Evolutionary conservation across 2,888 invertebrate species (phyloP).

Genomic region (Sminthurinus aureus): DNA sequence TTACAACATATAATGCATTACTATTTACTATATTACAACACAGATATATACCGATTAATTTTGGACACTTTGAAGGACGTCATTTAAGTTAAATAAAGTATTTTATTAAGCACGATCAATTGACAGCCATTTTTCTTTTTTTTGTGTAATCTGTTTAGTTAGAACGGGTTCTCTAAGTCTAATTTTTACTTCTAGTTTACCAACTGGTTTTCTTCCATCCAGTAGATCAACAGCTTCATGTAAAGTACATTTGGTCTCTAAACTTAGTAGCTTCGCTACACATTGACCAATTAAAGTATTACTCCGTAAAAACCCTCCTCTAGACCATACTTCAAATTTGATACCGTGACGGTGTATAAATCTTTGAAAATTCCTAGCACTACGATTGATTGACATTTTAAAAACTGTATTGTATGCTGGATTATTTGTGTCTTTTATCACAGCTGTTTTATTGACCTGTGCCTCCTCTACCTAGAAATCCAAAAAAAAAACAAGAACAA

Average conservation of each 20-base stretch:
- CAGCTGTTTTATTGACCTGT: constrained; percentile 76
- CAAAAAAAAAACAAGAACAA: too few relatives aligned
- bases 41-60: too few relatives aligned
- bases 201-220: constrained; percentile 51
- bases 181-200: constrained; percentile 68
- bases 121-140: constrained; percentile 91
- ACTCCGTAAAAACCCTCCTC: constrained; percentile 92
- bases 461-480: constrained; percentile 74
- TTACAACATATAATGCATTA: too few relatives aligned
- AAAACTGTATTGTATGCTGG: constrained; percentile 87
- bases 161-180: constrained; percentile 86
- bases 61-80: too few relatives aligned
- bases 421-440: constrained; percentile 84
- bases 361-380: constrained; percentile 80
- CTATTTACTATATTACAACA: too few relatives aligned
- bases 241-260: constrained; percentile 86
- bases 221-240: constrained; percentile 95
- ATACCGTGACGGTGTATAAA: constrained; percentile 87
- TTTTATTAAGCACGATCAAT: constrained; percentile 66
- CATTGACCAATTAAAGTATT: constrained; percentile 85
- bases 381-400: constrained; percentile 79
- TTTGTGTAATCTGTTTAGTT: constrained; percentile 86
- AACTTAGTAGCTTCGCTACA: constrained; percentile 83
- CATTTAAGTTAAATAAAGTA: not conserved
- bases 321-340: constrained; percentile 90